Base-by-base conservation (phyloP, 2,797 vertebrate genomes). In the Gobionotothen gibberifrons region DNA sequence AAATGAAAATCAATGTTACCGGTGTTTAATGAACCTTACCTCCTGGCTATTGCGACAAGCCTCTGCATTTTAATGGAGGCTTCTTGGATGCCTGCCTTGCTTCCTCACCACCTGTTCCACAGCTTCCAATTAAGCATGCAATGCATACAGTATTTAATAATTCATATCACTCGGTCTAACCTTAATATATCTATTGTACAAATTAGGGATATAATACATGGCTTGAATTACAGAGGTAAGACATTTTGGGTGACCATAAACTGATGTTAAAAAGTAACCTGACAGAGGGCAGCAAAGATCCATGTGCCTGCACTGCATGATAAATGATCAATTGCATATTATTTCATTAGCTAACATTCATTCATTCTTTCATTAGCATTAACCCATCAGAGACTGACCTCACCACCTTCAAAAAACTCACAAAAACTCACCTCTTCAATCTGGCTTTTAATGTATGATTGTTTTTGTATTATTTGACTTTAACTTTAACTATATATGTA, bases 231-330 rank as follows among this genome's bases (percentile, higher is more conserved):
- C 26, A 69, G 49, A 61, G 32, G 16, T 3, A 26, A 61, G 29
- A 44, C n/a, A 54, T 55, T 44, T 16, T 4, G 62, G 6, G 13
- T 7, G 21, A 69, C 19, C 4, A 26, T 36, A 72, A 63, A n/a
- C 48, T 54, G 52, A 57, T 69, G 67, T 66, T 74, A 44, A 26
- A 60, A 29, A 15, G 22, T 17, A 47, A 70, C 56, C 74, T 73
- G 81, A 75, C 71, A 91, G 90, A 89, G 86, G 89, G 90, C 91
- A 93, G 90, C 87, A 93, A 81, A 91, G 89, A 70, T 84, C 89
- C 82, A 82, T 14, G 3, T n/a, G 52, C 12, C 13, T 62, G n/a
- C 42, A 47, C 39, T 55, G 19, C 49, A 43, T n/a, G 16, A 61
- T 44, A 11, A 16, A 65, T 17, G n/a, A 46, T 53, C 10, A 52